A percentile compares a stretch with the other conserved stretches of the same genome.
Evolutionary conservation across 1,140 invertebrate species (phyloP).

Genomic region (Drosophila athabasca): DNA sequence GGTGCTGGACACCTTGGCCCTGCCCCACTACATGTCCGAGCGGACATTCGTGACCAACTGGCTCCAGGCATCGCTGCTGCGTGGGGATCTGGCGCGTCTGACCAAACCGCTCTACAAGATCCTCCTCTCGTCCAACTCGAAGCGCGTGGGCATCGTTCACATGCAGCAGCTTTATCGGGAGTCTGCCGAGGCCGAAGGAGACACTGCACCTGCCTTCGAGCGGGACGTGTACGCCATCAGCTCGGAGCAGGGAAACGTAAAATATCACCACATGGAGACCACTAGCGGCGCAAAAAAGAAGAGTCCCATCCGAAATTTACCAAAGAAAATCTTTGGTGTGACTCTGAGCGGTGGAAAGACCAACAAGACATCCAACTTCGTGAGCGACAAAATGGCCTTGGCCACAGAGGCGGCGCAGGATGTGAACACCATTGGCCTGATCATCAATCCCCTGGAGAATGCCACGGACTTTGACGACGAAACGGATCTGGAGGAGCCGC

Average conservation of each 20-base stretch:
- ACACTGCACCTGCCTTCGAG: slow-evolving; percentile 83
- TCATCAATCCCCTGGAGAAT: slow-evolving; percentile 85
- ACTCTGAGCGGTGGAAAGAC: slow-evolving; percentile 78
- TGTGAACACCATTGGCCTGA: slow-evolving; percentile 84
- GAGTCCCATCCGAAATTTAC: slow-evolving; percentile 78
- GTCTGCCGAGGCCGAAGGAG: slow-evolving; percentile 85
- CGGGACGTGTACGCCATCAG: slow-evolving; percentile 93
- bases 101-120: slow-evolving; percentile 92
- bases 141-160: slow-evolving; percentile 93
- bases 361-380: slow-evolving; percentile 80
- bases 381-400: slow-evolving; percentile 66
- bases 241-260: slow-evolving; percentile 93
- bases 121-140: slow-evolving; percentile 92
- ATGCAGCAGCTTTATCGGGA: slow-evolving; percentile 90
- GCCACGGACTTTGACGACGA: slow-evolving; percentile 80
- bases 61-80: slow-evolving; percentile 86
- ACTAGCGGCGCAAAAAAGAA: slow-evolving; percentile 69
- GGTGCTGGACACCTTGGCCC: slow-evolving; percentile 71
- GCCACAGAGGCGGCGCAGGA: slow-evolving; percentile 54
- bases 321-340: slow-evolving; percentile 84
- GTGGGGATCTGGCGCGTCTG: slow-evolving; percentile 91
- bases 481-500: slow-evolving; percentile 69
- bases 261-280: slow-evolving; percentile 89
- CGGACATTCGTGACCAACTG: slow-evolving; percentile 83
- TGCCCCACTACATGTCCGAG: slow-evolving; percentile 80